A percentile compares a stretch with the other conserved stretches of the same genome.
Evolutionary conservation across 2,888 invertebrate species (phyloP).

Genomic region (Drosophila macrothrix): DNA sequence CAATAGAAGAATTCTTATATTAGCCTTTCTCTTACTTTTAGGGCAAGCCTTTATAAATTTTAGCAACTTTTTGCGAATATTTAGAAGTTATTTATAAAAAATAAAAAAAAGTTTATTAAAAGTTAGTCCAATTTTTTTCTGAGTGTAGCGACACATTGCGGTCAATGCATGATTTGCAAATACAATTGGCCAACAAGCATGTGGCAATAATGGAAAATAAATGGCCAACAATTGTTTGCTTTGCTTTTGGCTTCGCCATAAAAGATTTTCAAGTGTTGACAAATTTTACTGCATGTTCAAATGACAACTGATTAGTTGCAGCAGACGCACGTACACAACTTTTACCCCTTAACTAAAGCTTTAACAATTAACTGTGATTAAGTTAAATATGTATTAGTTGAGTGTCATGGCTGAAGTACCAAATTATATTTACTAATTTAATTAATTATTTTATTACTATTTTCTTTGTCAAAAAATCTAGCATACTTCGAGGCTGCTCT

Average conservation of each 20-base stretch:
- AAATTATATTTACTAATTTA: not conserved
- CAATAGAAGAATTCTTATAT: not conserved
- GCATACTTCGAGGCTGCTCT: conserved; percentile 12
- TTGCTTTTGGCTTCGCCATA: conserved; percentile 6
- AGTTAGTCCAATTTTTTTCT: not conserved
- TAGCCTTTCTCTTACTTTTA: not conserved
- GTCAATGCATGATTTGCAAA: conserved; percentile 70
- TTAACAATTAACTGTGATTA: not conserved
- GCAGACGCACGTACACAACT: not conserved
- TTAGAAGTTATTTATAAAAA: too few relatives aligned
- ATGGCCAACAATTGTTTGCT: conserved; percentile 25
- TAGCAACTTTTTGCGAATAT: not conserved
- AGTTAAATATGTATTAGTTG: not conserved
- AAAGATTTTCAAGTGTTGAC: conserved; percentile 24
- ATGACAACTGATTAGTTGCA: not conserved
- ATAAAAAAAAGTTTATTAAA: not conserved
- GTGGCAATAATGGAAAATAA: conserved; percentile 35
- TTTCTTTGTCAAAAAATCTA: not conserved
- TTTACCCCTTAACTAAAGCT: not conserved
- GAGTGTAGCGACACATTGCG: conserved; percentile 19
- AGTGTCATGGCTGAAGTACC: not conserved
- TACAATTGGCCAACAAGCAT: conserved; percentile 45
- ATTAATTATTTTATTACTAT: not conserved
- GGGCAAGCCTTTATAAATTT: not conserved
- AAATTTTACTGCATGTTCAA: conserved; percentile 24